Percentiles rank a stretch among this genome's conserved stretches.
These are phyloP conservation scores for Bicyclus anynana DNA, from an alignment of 1,140 invertebrate genomes.

Conservation along the genomic window DNA sequence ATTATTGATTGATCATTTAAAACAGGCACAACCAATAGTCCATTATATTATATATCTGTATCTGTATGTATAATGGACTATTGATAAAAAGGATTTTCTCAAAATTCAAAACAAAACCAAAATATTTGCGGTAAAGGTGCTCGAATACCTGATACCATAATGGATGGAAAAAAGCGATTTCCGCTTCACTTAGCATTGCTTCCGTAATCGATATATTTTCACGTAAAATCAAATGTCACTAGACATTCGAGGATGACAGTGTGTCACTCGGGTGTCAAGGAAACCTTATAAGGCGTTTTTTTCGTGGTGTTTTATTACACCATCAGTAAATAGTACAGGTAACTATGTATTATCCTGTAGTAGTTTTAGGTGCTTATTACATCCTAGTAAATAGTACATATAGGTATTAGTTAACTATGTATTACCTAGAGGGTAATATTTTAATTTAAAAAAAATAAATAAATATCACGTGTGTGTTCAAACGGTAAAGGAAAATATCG, in stretches of 20 bases:
- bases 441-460: no score
- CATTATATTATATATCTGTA: no score
- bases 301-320: constrained; percentile 17
- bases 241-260: constrained; percentile 25
- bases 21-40: no score
- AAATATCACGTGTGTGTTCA: no score
- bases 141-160: constrained; percentile 20
- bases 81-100: neutral
- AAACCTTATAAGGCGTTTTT: constrained; percentile 17
- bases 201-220: constrained; percentile 28
- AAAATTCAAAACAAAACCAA: neutral
- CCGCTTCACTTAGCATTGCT: constrained; percentile 19
- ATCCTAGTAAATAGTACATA: no score
- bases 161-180: constrained; percentile 21
- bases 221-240: constrained; percentile 26
- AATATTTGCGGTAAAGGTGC: constrained; percentile 5
- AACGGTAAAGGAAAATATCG: no score
- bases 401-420: no score
- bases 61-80: no score
- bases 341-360: neutral
- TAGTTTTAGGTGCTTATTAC: no score
- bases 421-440: no score
- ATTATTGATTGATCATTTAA: no score
- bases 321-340: neutral
- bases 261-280: constrained; percentile 18